A percentile compares a stretch with the other conserved stretches of the same genome.
These are phyloP conservation scores for Capricornis sumatraensis DNA, from an alignment of 2,113 vertebrate species.

Conservation along the genomic window DNA sequence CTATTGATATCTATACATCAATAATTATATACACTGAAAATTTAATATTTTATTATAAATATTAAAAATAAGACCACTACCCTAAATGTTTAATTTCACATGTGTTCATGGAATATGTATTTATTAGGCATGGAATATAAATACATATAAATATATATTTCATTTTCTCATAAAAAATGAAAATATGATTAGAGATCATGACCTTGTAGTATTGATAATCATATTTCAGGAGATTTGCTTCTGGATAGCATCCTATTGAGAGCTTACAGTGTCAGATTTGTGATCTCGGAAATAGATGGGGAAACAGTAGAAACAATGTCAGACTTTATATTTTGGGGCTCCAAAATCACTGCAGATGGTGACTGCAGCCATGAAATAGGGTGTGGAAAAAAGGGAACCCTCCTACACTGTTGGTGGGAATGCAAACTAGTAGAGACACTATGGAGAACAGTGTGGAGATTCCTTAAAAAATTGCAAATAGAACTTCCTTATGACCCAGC, in stretches of 20 bases:
- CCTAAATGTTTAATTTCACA: not conserved
- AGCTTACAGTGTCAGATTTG: not conserved
- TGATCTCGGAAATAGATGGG: not conserved
- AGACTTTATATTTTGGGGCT: no score
- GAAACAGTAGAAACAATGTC: no score
- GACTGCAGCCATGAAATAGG: no score
- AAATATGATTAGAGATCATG: not conserved
- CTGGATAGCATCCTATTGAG: not conserved
- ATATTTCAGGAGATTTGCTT: not conserved
- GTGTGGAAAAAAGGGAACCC: no score
- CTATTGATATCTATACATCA: not conserved
- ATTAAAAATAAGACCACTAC: not conserved
- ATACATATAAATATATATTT: not conserved
- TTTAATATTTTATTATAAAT: not conserved
- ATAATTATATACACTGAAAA: not conserved
- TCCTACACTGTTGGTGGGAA: no score
- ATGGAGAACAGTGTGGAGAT: no score
- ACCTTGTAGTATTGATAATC: not conserved
- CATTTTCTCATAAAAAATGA: not conserved
- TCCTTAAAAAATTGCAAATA: no score
- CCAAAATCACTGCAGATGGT: no score
- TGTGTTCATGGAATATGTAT: not conserved
- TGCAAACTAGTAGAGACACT: no score
- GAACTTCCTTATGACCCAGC: no score
- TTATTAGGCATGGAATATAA: not conserved